Percentiles rank a stretch among this genome's conserved stretches.
Conservation (phyloP, 2,888 invertebrate genomes). For the Drosophila testacea region DNA sequence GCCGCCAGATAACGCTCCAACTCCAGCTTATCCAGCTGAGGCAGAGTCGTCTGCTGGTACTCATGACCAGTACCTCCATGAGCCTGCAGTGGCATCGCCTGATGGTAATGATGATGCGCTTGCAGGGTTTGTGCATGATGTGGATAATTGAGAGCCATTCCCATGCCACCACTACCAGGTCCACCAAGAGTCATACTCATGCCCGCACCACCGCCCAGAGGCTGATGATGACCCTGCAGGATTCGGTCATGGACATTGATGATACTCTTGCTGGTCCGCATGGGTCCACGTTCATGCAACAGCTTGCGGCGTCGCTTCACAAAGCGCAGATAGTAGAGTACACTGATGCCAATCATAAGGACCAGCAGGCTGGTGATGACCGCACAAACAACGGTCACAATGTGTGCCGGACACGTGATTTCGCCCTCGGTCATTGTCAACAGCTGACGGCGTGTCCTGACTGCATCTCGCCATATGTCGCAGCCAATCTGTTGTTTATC, state of each 20-base stretch:
- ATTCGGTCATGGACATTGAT: constrained; percentile 85
- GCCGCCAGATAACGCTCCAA: constrained; percentile 85
- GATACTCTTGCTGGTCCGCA: constrained; percentile 83
- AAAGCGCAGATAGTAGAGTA: constrained; percentile 84
- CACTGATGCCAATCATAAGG: constrained; percentile 84
- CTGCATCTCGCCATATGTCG: constrained; percentile 83
- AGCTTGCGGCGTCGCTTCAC: constrained; percentile 84
- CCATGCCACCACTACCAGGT: constrained; percentile 34
- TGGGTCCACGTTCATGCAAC: constrained; percentile 81
- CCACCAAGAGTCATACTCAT: constrained; percentile 69
- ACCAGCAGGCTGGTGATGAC: constrained; percentile 84
- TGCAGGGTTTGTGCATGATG: constrained; percentile 80
- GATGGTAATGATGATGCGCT: constrained; percentile 80
- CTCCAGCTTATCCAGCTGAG: constrained; percentile 84
- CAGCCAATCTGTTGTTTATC: constrained; percentile 84
- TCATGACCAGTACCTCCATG: constrained; percentile 58
- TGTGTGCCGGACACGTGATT: constrained; percentile 85
- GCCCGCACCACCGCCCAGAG: constrained; percentile 74
- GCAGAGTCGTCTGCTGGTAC: constrained; percentile 80
- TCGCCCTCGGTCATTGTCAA: constrained; percentile 84
- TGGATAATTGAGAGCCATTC: constrained; percentile 75
- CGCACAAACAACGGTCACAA: constrained; percentile 85
- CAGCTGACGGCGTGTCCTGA: constrained; percentile 79
- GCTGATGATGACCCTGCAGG: constrained; percentile 83
- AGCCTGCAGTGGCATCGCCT: constrained; percentile 73